These are phyloP conservation scores for Sebastes iracundus DNA, from an alignment of 2,797 vertebrate species.

Conservation along the genomic window DNA sequence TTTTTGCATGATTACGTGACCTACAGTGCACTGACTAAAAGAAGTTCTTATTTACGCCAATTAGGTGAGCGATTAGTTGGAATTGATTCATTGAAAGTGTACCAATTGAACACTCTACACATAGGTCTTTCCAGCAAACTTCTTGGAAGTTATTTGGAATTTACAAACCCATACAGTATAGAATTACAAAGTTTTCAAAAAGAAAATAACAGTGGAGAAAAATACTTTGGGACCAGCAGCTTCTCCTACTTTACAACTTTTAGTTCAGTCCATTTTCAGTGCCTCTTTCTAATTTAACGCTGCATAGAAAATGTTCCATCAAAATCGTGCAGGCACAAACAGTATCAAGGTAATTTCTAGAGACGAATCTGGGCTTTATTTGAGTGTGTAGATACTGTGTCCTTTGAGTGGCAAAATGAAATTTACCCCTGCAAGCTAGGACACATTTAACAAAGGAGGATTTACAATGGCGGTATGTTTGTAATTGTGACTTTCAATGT, in stretches of 20 bases:
- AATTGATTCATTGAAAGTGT: background rate
- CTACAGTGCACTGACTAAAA: background rate
- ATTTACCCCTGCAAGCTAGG: conserved; percentile 20
- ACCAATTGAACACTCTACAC: background rate
- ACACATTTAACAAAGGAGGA: conserved; percentile 39
- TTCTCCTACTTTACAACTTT: background rate
- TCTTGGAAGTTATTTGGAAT: background rate
- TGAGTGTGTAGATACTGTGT: conserved; percentile 14
- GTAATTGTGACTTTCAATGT: conserved; percentile 55
- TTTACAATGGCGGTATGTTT: conserved; percentile 35
- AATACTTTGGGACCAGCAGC: background rate
- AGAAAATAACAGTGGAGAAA: background rate
- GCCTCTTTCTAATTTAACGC: background rate
- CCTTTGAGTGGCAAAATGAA: conserved; percentile 46
- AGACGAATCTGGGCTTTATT: background rate
- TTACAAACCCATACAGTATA: background rate
- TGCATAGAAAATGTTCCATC: background rate
- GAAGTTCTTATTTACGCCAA: background rate
- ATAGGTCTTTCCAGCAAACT: background rate
- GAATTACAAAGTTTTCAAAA: background rate
- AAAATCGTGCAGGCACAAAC: conserved; percentile 1
- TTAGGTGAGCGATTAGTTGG: background rate
- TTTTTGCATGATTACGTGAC: background rate
- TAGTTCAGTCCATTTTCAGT: background rate
- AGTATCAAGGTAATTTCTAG: conserved; percentile 20